These are phyloP conservation scores for Aproaerema taeniolella DNA, from an alignment of 2,888 invertebrate species.

Conservation along the genomic window DNA sequence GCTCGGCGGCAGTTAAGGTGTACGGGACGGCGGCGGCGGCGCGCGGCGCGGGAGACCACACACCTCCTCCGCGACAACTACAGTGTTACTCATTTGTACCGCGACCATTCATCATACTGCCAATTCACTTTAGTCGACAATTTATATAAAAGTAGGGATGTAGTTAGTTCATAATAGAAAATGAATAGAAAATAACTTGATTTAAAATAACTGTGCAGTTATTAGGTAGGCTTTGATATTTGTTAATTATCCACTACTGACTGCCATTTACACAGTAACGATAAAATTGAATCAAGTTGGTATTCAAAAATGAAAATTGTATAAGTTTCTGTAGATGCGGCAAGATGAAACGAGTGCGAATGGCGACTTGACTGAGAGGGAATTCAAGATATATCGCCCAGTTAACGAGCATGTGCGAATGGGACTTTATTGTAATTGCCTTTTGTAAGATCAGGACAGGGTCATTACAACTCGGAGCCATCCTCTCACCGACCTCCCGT, in stretches of 20 bases:
- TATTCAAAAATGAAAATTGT: conserved; percentile 16
- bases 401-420: conserved; percentile 76
- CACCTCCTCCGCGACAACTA: conserved; percentile 30
- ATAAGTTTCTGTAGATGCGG: conserved; percentile 20
- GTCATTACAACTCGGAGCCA: conserved; percentile 58
- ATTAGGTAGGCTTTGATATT: no score
- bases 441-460: conserved; percentile 74
- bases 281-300: no score
- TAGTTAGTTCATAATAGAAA: no score
- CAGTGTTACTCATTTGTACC: conserved; percentile 23
- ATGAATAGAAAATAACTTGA: no score
- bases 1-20: conserved; percentile 68
- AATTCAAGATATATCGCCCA: conserved; percentile 70
- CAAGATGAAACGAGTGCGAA: conserved; percentile 54
- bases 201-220: no score
- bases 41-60: conserved; percentile 39
- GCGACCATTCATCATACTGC: conserved; percentile 1
- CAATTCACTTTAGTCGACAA: conserved; percentile 2
- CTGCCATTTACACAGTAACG: no score
- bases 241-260: no score
- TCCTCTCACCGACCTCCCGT: conserved; percentile 59
- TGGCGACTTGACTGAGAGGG: conserved; percentile 55
- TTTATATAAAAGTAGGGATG: no score
- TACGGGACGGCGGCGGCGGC: conserved; percentile 44
- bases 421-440: conserved; percentile 77